Base-by-base conservation (phyloP, 1,140 invertebrate genomes). In the Drosophila kikkawai region DNA sequence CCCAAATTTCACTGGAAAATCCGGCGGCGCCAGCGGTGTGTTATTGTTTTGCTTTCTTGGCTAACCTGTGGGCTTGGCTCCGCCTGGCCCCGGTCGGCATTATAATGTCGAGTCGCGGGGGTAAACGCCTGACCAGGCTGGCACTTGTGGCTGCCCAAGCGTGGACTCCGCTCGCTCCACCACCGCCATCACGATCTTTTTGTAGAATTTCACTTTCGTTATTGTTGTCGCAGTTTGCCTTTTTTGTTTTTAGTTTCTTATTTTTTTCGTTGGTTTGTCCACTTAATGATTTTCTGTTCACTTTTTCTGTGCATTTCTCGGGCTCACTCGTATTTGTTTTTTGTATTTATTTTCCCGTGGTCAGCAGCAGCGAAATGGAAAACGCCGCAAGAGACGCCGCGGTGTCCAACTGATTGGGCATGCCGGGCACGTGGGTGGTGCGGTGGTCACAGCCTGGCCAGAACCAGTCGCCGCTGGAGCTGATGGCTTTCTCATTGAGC, bases 171-270 rank as follows among this genome's bases (percentile, higher is more conserved):
- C 65, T 50, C 45, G 26, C 48, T 17, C 61, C 47, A 61, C 50
- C 74, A 61, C 60, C 69, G 32, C 64, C 69, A 51, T 64, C 80
- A 88, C 84, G 80, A 83, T 80, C 77, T 77, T 78, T 88, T 66
- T 82, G 83, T 91, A 90, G 85, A 90, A 90, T 90, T 90, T 90
- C 85, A 90, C 85, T 90, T 90, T 90, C 86, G 71, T 85, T 87
- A 80, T 74, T 80, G 84, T 83, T 82, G 84, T 87, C 61, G 75
- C 70, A 22, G 60, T 53, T 69, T 13, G 70, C 34, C 41, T 60
- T 61, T 60, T 73, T 75, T 74, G 22, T 66, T 9, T 66, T 57
- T 42, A 29, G 37, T 45, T n/a, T 50, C 9, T 12, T 48, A n/a
- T n/a, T n/a, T 58, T 65, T 45, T 66, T 78, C 65, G 44, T 59